Conservation (phyloP, 2,113 vertebrate genomes). For the Arenaria interpres region DNA sequence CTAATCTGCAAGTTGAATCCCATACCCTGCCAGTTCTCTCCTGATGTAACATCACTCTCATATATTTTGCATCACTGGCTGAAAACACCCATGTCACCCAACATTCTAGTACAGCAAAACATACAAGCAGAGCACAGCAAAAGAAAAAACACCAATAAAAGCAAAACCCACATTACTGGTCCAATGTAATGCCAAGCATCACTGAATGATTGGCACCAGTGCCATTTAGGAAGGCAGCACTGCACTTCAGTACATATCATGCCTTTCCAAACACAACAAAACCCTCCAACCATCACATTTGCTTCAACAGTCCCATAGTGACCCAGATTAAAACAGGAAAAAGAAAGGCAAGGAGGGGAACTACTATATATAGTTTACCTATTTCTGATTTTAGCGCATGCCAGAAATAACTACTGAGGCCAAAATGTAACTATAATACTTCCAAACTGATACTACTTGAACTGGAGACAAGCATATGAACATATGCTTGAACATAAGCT, state of each 20-base stretch:
- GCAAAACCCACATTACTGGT: background rate
- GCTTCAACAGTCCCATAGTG: background rate
- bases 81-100: background rate
- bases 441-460: background rate
- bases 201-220: background rate
- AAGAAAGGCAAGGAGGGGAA: background rate
- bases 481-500: background rate
- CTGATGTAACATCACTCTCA: background rate
- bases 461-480: background rate
- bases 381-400: constrained; percentile 25
- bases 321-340: background rate
- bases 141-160: background rate
- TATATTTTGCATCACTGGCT: background rate
- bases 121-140: background rate
- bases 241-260: background rate
- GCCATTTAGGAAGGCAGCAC: background rate
- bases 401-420: constrained; percentile 6
- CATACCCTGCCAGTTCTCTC: background rate
- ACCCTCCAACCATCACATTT: background rate
- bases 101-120: background rate
- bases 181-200: background rate
- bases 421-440: background rate
- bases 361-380: constrained; percentile 26
- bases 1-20: background rate
- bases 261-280: background rate